Evolutionary conservation across 2,113 vertebrate species (phyloP), one percentile per base, ranked within the genome.

Genomic region (Aldabrachelys gigantea): DNA sequence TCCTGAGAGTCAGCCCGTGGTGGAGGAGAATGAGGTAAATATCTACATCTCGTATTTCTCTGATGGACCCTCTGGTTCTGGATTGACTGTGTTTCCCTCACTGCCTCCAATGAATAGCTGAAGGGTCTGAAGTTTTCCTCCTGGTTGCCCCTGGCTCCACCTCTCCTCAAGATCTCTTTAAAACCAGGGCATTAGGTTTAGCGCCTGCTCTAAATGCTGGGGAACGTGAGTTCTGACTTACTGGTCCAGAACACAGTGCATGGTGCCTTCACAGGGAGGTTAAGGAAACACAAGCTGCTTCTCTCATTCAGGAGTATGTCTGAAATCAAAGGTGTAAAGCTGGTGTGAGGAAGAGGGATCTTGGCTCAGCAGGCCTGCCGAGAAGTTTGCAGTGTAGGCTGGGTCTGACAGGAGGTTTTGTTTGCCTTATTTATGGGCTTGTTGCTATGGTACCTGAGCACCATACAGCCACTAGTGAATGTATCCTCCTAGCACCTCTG

Each of bases 301-400:
- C 38, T 24, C 41, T 76, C 10, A 35, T 19, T n/a, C 31, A n/a
- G 65, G 27, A 27, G 31, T n/a, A 17, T 5, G 4, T 4, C 21
- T 41, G 72, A 44, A 78, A 44, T 25, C 12, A 24, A 78, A 44
- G 41, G 22, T 78, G 38, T 47, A 25, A 47, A 78, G 8, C 6
- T 47, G 12, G 11, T 29, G 75, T 78, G 47, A 78, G 75, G 11
- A 47, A 27, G 72, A 78, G 38, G 24, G 22, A 25, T 47, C 41
- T 47, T 44, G 75, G 38, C 21, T 24, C n/a, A 69, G 76, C 50
- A 31, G 2, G 53, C 3, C 50, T 1, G 6, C 52, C 35, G 13
- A 82, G 38, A 35, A 10, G 25, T 6, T 93, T 85, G 13, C 24
- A 52, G 8, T 0, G 0, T 0, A 17, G 44, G 53, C 1, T 62